Conservation (phyloP, 2,113 vertebrate genomes). For the Sinocyclocheilus grahami region DNA sequence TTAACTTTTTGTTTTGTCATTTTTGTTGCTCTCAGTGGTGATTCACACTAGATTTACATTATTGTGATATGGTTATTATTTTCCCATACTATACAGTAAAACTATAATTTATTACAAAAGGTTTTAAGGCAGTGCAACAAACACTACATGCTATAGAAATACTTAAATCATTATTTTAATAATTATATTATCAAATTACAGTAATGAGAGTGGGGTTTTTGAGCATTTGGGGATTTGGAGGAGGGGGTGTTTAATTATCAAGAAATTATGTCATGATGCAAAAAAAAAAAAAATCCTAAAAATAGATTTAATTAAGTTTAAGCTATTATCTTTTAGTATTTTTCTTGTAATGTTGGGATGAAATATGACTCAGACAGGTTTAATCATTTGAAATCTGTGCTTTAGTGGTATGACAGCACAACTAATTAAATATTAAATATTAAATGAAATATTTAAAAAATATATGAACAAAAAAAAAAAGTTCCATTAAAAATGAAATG, state of each 20-base stretch:
- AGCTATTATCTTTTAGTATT: neutral
- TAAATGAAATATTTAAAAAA: too few relatives aligned
- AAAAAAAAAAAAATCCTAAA: neutral
- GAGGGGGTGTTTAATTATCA: conserved; percentile 14
- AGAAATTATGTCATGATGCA: conserved; percentile 11
- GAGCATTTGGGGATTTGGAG: conserved; percentile 6
- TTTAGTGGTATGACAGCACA: neutral
- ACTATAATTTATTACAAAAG: neutral
- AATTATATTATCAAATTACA: neutral
- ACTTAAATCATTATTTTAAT: conserved; percentile 1
- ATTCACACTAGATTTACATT: neutral
- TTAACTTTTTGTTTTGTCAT: neutral
- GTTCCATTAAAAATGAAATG: neutral
- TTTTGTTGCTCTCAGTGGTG: neutral
- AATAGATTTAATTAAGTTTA: conserved; percentile 14
- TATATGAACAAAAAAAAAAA: too few relatives aligned
- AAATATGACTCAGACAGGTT: neutral
- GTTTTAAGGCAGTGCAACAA: neutral
- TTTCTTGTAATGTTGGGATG: neutral
- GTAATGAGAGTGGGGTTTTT: conserved; percentile 7
- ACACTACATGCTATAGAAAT: neutral
- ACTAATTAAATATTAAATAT: neutral
- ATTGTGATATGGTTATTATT: neutral
- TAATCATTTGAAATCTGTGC: neutral
- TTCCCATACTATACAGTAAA: neutral